phyloP scores from a whole-genome alignment of 2,113 vertebrate species.

The Hippocampus guttulatus region DNA sequence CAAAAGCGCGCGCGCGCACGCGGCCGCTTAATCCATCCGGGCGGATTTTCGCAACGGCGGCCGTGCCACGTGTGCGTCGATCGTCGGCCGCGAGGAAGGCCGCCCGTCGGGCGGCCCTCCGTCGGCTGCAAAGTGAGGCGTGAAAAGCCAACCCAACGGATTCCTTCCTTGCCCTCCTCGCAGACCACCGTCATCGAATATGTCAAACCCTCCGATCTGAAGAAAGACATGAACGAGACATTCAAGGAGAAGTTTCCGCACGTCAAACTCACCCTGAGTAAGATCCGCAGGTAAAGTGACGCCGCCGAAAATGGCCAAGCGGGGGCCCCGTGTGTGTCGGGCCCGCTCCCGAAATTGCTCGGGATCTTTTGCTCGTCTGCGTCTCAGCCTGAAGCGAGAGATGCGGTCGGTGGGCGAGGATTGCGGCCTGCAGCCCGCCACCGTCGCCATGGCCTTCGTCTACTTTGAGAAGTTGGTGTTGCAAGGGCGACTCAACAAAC shows the following conservation, averaged over 20 bases:
- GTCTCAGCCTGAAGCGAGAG: conserved; percentile 86
- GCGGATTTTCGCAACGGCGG: conserved; percentile 16
- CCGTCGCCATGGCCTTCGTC: conserved; percentile 92
- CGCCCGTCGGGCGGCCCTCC: neutral
- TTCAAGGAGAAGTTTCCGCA: conserved; percentile 96
- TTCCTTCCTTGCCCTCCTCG: neutral
- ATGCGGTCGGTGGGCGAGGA: conserved; percentile 86
- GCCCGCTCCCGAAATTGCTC: neutral
- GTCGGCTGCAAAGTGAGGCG: neutral
- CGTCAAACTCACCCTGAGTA: conserved; percentile 91
- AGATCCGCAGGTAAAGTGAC: conserved; percentile 85
- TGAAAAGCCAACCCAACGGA: neutral
- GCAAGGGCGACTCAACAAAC: conserved; percentile 93
- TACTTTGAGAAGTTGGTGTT: conserved; percentile 98
- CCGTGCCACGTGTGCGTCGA: neutral
- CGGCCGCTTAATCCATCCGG: conserved; percentile 5
- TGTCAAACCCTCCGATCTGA: conserved; percentile 94
- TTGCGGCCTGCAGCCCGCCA: conserved; percentile 84
- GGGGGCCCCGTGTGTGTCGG: too few relatives aligned
- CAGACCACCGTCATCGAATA: conserved; percentile 98
- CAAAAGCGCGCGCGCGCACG: too few relatives aligned
- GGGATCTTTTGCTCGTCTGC: neutral
- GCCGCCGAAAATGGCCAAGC: neutral
- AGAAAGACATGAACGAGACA: conserved; percentile 99
- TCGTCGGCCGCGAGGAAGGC: too few relatives aligned